Evolutionary conservation across 2,113 vertebrate species (phyloP).

Genomic region (Pampusana beccarii): DNA sequence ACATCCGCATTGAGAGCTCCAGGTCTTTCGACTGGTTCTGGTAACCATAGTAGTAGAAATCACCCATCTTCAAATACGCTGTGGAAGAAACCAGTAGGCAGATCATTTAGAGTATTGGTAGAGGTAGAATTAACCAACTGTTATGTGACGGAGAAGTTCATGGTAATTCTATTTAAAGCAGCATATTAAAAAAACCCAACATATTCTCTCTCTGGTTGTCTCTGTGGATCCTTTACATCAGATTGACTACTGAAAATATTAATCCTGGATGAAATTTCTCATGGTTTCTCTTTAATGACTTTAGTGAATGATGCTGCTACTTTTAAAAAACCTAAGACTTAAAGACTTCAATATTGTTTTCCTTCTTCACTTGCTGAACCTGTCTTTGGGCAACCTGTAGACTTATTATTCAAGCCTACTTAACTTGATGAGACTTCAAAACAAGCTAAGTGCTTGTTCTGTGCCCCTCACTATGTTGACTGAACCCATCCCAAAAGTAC

Average conservation of each 20-base stretch:
- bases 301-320: not conserved
- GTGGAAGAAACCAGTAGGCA: not conserved
- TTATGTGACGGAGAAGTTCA: not conserved
- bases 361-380: not conserved
- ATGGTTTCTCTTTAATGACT: not conserved
- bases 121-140: not conserved
- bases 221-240: not conserved
- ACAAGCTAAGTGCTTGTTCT: not conserved
- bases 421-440: not conserved
- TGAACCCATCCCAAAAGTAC: not conserved
- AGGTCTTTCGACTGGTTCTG: conserved; percentile 74
- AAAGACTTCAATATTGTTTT: not conserved
- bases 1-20: conserved; percentile 82
- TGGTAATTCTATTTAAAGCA: not conserved
- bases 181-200: not conserved
- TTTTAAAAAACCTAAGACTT: not conserved
- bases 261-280: not conserved
- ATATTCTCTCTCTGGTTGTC: not conserved
- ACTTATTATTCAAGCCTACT: not conserved
- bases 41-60: conserved; percentile 85
- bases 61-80: conserved; percentile 94
- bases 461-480: not conserved
- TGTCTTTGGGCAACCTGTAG: not conserved
- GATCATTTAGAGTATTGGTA: not conserved
- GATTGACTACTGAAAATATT: not conserved